phyloP scores from a whole-genome alignment of 2,797 vertebrate species.

The Anas capensis region DNA sequence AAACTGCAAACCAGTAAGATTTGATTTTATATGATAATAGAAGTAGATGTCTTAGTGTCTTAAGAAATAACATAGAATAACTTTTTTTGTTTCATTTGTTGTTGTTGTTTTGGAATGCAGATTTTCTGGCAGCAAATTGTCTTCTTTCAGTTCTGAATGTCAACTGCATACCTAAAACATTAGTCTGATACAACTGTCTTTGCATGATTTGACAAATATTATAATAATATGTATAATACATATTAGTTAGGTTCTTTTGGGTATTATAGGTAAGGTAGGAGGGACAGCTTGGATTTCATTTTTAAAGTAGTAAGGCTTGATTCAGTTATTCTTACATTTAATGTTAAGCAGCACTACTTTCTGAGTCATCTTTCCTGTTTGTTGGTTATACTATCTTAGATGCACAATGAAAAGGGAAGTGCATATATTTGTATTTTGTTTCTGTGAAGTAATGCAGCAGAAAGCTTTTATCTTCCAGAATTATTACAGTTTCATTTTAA shows the following conservation, averaged over 20 bases:
- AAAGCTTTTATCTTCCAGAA: neutral
- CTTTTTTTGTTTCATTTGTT: too few species aligned
- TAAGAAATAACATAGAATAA: neutral
- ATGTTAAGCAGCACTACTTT: neutral
- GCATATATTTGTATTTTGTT: neutral
- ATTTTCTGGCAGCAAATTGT: too few species aligned
- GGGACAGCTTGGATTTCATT: neutral
- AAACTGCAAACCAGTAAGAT: neutral
- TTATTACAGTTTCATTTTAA: neutral
- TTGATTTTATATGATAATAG: neutral
- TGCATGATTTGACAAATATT: neutral
- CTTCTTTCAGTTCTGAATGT: neutral
- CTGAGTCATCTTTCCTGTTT: neutral
- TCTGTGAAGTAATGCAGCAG: neutral
- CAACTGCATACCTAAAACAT: neutral
- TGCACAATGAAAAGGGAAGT: neutral
- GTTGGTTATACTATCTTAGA: neutral
- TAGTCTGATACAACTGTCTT: neutral
- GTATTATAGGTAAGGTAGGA: neutral
- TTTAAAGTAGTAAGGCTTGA: neutral
- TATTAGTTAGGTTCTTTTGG: neutral
- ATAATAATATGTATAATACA: neutral
- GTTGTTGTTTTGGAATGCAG: too few species aligned
- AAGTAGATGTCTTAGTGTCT: neutral
- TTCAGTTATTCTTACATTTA: neutral